Evolutionary conservation across 92 coral and sea anemone species (phyloP).

Genomic region (Paragorgia papillata): DNA sequence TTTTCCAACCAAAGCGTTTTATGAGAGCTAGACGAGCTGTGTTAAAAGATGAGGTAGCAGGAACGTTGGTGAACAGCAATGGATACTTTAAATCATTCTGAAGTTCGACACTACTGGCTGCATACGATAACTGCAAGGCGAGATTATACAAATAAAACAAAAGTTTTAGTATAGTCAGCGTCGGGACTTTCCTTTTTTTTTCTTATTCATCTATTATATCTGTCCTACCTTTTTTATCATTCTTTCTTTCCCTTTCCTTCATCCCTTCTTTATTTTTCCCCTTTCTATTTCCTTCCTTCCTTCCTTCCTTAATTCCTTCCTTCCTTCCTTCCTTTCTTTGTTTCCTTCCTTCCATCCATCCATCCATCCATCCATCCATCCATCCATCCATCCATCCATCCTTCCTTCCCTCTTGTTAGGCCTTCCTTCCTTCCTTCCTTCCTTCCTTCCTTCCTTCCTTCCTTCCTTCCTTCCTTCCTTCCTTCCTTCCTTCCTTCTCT

Average conservation of each 20-base stretch:
- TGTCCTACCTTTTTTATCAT: not conserved
- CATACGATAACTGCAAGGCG: constrained; percentile 72
- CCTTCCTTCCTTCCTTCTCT: not conserved
- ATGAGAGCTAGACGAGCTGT: constrained; percentile 80
- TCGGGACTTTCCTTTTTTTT: not conserved
- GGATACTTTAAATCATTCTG: constrained; percentile 51
- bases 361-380: not conserved
- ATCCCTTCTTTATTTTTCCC: not conserved
- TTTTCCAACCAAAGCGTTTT: constrained; percentile 81
- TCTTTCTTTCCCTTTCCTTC: not conserved
- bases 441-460: not conserved
- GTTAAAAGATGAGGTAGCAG: constrained; percentile 77
- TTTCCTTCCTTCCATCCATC: not conserved
- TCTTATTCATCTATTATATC: no score
- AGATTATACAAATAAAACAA: not conserved
- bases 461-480: not conserved
- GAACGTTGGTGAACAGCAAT: constrained; percentile 70
- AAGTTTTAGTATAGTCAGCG: not conserved
- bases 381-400: not conserved
- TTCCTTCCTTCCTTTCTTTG: constrained; percentile 1
- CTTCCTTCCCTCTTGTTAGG: not conserved
- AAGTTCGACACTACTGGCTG: constrained; percentile 73
- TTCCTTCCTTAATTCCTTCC: constrained; percentile 1
- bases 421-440: not conserved
- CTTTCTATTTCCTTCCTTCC: constrained; percentile 9